Base-by-base conservation (phyloP, 2,113 vertebrate genomes). In the Anser brachyrhynchus region DNA sequence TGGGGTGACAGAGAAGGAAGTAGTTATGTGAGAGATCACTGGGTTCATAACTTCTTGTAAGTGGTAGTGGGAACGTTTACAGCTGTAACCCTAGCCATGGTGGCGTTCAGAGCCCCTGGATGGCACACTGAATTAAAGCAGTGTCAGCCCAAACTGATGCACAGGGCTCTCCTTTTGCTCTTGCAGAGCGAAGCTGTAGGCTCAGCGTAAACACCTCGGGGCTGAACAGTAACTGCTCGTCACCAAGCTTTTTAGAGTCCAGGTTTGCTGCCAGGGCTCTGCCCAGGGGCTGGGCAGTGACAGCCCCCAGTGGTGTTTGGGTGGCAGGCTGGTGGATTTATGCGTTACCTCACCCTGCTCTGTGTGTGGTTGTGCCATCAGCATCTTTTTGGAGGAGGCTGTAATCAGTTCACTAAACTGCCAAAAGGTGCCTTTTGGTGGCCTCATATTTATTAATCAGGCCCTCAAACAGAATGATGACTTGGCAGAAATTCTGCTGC, bases 401-500 rank as follows among this genome's bases (percentile, higher is more conserved):
- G 61, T 82, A 91, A 92, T 92, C 89, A 61, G 69, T 92, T 92
- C 66, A 51, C 20, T 8, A 3, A 75, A 55, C 61, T 80, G 67
- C 96, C 87, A 91, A 54, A 76, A 91, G 88, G 66, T 73, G 46
- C 58, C 25, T 95, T 91, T 93, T 79, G 92, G 70, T 96, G 81
- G 93, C 70, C 81, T 92, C 37, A 33, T 92, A 39, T 87, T 94
- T 92, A 84, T 94, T 93, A 87, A 96, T 87, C 25, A 55, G 46
- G 41, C 54, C 71, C 58, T 94, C 73, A 88, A 90, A 91, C 79
- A 82, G 57, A 87, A 37, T 79, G 84, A 91, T 94, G 91, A 91
- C 54, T 92, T 87, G 87, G 89, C 62, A 92, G 74, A 89, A 93
- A 82, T 92, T 84, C 46, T 87, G 59, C 84, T 83, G 9, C 0